These are phyloP conservation scores for Platichthys flesus DNA, from an alignment of 2,113 vertebrate genomes.

Conservation along the genomic window DNA sequence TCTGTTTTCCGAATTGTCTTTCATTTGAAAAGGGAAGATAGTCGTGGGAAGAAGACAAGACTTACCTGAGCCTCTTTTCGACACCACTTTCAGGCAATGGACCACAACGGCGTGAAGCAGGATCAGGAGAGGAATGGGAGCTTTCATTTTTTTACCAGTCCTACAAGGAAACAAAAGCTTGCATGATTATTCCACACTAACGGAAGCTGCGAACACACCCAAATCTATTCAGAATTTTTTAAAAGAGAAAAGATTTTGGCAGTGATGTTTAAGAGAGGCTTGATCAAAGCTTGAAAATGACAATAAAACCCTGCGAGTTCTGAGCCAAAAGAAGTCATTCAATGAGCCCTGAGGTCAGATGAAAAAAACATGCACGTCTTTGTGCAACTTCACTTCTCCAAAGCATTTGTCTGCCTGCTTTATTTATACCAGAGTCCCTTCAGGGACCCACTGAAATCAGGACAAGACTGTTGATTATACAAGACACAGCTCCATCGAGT, in stretches of 20 bases:
- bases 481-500: slow-evolving; percentile 18
- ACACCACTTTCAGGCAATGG: slow-evolving; percentile 95
- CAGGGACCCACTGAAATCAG: slow-evolving; percentile 52
- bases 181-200: slow-evolving; percentile 29
- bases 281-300: slow-evolving; percentile 2
- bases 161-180: slow-evolving; percentile 53
- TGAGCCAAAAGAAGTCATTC: slow-evolving; percentile 6
- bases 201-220: not conserved
- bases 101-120: slow-evolving; percentile 91
- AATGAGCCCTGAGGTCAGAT: slow-evolving; percentile 23
- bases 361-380: slow-evolving; percentile 4
- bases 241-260: not conserved
- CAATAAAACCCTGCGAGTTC: not conserved
- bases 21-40: not conserved
- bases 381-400: not conserved
- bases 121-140: slow-evolving; percentile 91
- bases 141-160: slow-evolving; percentile 93
- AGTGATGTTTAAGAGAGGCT: not conserved
- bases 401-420: not conserved
- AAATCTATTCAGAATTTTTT: slow-evolving; percentile 14
- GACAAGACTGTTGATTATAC: not conserved
- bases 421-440: slow-evolving; percentile 38
- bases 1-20: not conserved
- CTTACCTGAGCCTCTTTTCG: slow-evolving; percentile 98
- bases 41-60: slow-evolving; percentile 8